Evolutionary conservation across 2,888 invertebrate genomes (phyloP), one percentile per base, ranked within the genome.

Genomic region (Agrypnus murinus): DNA sequence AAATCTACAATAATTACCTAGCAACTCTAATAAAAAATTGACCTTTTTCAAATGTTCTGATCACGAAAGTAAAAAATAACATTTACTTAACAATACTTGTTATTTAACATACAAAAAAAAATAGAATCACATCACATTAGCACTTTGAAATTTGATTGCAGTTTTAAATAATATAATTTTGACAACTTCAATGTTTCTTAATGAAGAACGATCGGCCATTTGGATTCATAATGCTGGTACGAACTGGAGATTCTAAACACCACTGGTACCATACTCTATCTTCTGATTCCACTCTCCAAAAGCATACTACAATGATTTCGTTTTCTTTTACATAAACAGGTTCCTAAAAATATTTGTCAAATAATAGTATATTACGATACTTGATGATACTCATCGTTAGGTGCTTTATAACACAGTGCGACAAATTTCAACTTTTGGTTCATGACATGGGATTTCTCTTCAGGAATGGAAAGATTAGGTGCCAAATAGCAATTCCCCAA

Each of bases 221-320:
- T 6, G 92, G 89, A 85, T 94, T 94, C 82, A 93, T 92, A 68
- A 93, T 88, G 1, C 88, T 84, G 10, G 87, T 83, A 10, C 87
- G 85, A 10, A 86, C 78, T 0, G 93, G 93, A 69, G 89, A 87
- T 6, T 89, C 88, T 12, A 93, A 88, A 77, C 92, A 90, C 98
- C 98, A 98, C 84, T 98, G 98, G 81, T 98, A 98, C 98, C 98
- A 98, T 8, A 98, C 96, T 82, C 93, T 93, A 73, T 93, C 92
- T 2, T 90, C 83, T 73, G 90, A 92, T 62, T 92, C 91, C 73
- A 92, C 90, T 32, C 98, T 89, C 97, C 98, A 98, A 81, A 98
- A 96, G 74, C 94, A 91, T 1, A 96, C 90, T 69, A 90, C 91
- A 32, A 98, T 89, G 53, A 86, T 86, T 67, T 93, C 91, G 0